Percentiles rank a stretch among this genome's conserved stretches.
Conservation (phyloP, 2,888 invertebrate species). For the Hoplodrina blanda region DNA sequence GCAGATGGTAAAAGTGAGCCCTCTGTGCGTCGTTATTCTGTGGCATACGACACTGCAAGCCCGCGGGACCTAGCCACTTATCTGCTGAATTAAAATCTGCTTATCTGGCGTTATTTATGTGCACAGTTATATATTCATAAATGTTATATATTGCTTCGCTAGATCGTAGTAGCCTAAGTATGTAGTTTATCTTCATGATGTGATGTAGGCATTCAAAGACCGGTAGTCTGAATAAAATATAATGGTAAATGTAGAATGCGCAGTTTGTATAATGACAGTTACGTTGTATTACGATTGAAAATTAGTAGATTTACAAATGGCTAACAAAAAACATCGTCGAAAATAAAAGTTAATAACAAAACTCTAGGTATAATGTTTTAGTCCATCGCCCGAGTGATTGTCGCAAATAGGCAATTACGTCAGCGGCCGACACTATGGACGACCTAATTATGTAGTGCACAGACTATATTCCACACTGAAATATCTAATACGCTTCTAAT, state of each 20-base stretch:
- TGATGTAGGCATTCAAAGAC: slow-evolving; percentile 27
- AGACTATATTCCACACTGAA: slow-evolving; percentile 35
- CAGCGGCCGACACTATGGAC: slow-evolving; percentile 25
- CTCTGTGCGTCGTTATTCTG: slow-evolving; percentile 24
- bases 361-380: background rate
- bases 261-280: background rate
- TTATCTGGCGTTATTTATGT: slow-evolving; percentile 66
- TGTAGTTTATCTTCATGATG: slow-evolving; percentile 43
- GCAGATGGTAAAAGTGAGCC: slow-evolving; percentile 1
- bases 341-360: slow-evolving; percentile 9
- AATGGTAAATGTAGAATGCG: background rate
- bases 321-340: background rate
- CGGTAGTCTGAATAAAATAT: slow-evolving; percentile 12
- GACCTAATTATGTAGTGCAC: slow-evolving; percentile 31
- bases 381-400: background rate
- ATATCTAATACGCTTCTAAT: slow-evolving; percentile 18
- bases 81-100: slow-evolving; percentile 66
- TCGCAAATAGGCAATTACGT: slow-evolving; percentile 45
- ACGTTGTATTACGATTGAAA: background rate
- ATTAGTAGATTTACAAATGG: too few species aligned
- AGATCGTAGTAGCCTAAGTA: slow-evolving; percentile 40
- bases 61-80: slow-evolving; percentile 58
- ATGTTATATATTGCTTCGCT: slow-evolving; percentile 50
- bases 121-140: slow-evolving; percentile 62
- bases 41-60: slow-evolving; percentile 28